Base-by-base conservation (phyloP, 2,888 invertebrate species). In the Euproctis similis region DNA sequence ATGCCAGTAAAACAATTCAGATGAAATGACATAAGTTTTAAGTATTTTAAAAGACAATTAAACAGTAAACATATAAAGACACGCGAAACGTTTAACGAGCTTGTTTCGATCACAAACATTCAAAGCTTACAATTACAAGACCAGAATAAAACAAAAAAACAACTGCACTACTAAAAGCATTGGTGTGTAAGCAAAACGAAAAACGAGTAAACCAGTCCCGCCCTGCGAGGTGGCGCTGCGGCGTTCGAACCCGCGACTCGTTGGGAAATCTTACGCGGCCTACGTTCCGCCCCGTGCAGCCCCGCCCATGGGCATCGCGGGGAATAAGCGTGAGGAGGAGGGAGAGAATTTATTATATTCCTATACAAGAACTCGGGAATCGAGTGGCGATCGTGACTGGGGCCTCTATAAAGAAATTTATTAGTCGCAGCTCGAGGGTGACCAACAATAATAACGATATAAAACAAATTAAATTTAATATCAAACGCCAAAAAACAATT, bases 91-190 rank as follows among this genome's bases (percentile, higher is more conserved):
- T 28, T 28, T 36, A 39, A 38, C 33, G 42, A 30, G 26, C 31
- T n/a, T 32, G 47, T 30, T 19, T 26, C 24, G 29, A 11, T 18
- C 30, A 26, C 26, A 12, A 34, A 48, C 46, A 48, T 36, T 20
- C 36, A 44, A n/a, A 42, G 44, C 42, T 44, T 36, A 43, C 39
- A 43, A 41, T 46, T 31, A 46, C 31, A 36, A 32, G 17, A 31
- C 11, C 28, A 42, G 44, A 49, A 49, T 44, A 46, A 49, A 46
- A 46, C 28, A 16, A 23, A 26, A 19, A 11, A 20, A 39, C 30
- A 28, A 33, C n/a, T n/a, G n/a, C n/a, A n/a, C n/a, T n/a, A n/a
- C 39, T 47, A 45, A 39, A 39, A 44, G 44, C 33, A 36, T 36
- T 34, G 12, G 25, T 25, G 36, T 33, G 28, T 35, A 33, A 39